These are phyloP conservation scores for Passerina amoena DNA, from an alignment of 2,113 vertebrate genomes.

Conservation along the genomic window DNA sequence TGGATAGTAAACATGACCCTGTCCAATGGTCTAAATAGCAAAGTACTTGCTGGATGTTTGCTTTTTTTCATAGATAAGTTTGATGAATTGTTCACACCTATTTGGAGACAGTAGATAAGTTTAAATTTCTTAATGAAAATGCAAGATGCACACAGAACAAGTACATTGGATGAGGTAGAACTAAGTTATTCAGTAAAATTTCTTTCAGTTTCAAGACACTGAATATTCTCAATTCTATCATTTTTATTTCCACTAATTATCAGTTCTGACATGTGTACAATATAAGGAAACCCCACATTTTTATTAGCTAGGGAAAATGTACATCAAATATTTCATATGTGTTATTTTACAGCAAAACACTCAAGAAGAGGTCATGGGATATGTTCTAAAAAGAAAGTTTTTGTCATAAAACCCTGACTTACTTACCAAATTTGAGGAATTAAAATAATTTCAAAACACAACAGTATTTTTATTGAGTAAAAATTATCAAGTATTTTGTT, in stretches of 20 bases:
- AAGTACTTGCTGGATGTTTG: not conserved
- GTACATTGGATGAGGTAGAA: accelerated
- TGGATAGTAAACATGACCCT: not conserved
- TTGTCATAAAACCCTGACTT: not conserved
- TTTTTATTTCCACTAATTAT: not conserved
- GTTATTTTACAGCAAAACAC: not conserved
- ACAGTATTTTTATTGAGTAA: not conserved
- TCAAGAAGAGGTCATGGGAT: not conserved
- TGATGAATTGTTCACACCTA: not conserved
- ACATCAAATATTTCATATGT: accelerated
- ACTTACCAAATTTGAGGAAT: not conserved
- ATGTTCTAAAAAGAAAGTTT: not conserved
- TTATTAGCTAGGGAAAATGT: not conserved
- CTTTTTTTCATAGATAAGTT: not conserved
- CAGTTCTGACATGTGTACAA: not conserved
- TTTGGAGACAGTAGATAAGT: not conserved
- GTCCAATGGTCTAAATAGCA: not conserved
- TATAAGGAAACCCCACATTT: not conserved
- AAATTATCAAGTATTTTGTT: not conserved
- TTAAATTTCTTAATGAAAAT: not conserved
- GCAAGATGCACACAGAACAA: not conserved
- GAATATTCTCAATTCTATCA: not conserved
- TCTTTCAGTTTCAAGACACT: not conserved
- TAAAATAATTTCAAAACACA: not conserved
- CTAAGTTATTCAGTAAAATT: not conserved